Evolutionary conservation across 2,888 invertebrate species (phyloP), one percentile per base, ranked within the genome.

Genomic region (Cephus rjabovi): DNA sequence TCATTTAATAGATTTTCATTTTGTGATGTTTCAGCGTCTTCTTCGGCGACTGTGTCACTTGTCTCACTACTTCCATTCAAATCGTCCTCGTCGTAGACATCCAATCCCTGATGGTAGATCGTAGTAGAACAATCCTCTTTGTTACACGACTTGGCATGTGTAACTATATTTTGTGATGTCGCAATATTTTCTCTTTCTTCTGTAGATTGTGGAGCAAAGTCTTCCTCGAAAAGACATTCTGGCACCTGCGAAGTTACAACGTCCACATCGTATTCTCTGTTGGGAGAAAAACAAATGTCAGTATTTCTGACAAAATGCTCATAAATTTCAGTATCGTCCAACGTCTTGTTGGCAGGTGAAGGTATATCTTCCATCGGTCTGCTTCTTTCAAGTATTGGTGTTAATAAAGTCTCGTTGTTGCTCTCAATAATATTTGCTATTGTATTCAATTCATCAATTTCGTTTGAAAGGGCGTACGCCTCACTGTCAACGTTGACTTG

Each of bases 141-240:
- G 11, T 71, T 15, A 12, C 71, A 30, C 71, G 34, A 30, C 4
- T 15, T 11, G 6, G 30, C 3, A 71, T 34, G 12, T 71, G 23
- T 15, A 33, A 15, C 23, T 30, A 6, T 11, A 1, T 30, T 30
- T 71, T 30, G 30, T 34, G 34, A 23, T 71, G 12, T 9, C 4
- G 71, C 23, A 31, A 23, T 71, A 23, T 30, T 6, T 34, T 74
- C 34, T 74, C 12, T 71, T 31, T 71, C 34, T 71, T 71, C 71
- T 34, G 4, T 33, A 31, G 12, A 33, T 73, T 35, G 82, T 80
- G 12, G 79, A 73, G 79, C 82, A 1, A 83, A 84, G 76, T 84
- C 84, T 68, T 84, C 84, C 56, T 82, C 84, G 80, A 84, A 84
- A 4, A 84, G 77, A 75, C 83, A 84, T 3, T 79, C 80, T 1